These are phyloP conservation scores for Caenorhabditis macrosperma DNA, from an alignment of 2,888 invertebrate genomes.

Conservation along the genomic window DNA sequence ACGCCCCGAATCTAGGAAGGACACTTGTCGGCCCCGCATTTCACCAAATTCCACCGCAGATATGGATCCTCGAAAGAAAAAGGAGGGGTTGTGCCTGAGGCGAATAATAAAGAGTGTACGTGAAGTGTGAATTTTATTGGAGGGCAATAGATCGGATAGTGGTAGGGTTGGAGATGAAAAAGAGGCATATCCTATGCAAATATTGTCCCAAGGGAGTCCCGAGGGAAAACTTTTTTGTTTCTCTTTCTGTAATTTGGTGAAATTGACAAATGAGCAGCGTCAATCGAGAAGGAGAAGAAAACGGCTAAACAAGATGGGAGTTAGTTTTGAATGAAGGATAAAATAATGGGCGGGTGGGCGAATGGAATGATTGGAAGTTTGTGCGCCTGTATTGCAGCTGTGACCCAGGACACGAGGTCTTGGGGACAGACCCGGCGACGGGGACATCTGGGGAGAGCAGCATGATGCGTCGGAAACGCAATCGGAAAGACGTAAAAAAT, in stretches of 20 bases:
- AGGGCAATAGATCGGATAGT: constrained; percentile 43
- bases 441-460: neutral
- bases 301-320: neutral
- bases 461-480: neutral
- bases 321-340: constrained; percentile 29
- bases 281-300: neutral
- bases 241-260: constrained; percentile 41
- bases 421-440: neutral
- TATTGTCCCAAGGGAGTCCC: constrained; percentile 46
- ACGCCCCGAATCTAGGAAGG: constrained; percentile 31
- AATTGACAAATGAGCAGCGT: constrained; percentile 55
- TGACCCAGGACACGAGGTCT: neutral
- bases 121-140: constrained; percentile 41
- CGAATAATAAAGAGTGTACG: constrained; percentile 44
- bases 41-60: constrained; percentile 19
- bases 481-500: constrained; percentile 15
- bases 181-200: constrained; percentile 45
- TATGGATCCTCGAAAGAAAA: constrained; percentile 6
- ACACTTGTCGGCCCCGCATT: neutral
- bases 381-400: neutral
- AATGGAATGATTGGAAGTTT: neutral
- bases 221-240: constrained; percentile 49
- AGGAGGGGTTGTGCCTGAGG: constrained; percentile 37
- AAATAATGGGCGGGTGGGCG: neutral
- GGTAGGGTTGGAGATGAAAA: constrained; percentile 17